Conservation (phyloP, 2,113 vertebrate genomes). For the Sturnira hondurensis region DNA sequence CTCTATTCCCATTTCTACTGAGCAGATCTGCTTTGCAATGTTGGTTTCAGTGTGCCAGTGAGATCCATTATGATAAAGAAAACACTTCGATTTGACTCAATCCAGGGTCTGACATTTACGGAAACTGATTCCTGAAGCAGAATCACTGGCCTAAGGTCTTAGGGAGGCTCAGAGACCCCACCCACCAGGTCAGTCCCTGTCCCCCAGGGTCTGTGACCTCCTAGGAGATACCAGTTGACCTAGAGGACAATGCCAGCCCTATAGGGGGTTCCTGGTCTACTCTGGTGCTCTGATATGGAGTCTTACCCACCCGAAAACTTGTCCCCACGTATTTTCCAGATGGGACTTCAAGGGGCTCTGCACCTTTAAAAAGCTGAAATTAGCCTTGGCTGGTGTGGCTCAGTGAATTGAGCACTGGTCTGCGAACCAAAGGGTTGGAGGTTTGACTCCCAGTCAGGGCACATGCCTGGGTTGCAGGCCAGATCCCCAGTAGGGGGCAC, state of each 20-base stretch:
- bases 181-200: not conserved
- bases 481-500: no score
- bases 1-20: not conserved
- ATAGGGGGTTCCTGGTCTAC: no score
- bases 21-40: not conserved
- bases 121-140: not conserved
- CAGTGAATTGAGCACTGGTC: no score
- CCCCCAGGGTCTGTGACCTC: not conserved
- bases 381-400: no score
- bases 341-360: conserved; percentile 89
- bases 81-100: not conserved
- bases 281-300: not conserved
- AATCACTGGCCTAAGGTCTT: not conserved
- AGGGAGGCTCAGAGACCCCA: not conserved
- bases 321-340: conserved; percentile 90
- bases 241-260: not conserved
- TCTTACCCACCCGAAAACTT: conserved; percentile 84
- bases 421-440: no score
- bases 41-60: not conserved
- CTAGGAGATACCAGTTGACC: not conserved
- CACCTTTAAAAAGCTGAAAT: conserved; percentile 49
- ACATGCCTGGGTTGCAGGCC: no score
- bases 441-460: no score
- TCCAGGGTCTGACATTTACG: not conserved
- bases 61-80: not conserved